A percentile compares a stretch with the other conserved stretches of the same genome.
These are phyloP conservation scores for Nematostella vectensis DNA, from an alignment of 92 coral and sea anemone species.

Conservation along the genomic window DNA sequence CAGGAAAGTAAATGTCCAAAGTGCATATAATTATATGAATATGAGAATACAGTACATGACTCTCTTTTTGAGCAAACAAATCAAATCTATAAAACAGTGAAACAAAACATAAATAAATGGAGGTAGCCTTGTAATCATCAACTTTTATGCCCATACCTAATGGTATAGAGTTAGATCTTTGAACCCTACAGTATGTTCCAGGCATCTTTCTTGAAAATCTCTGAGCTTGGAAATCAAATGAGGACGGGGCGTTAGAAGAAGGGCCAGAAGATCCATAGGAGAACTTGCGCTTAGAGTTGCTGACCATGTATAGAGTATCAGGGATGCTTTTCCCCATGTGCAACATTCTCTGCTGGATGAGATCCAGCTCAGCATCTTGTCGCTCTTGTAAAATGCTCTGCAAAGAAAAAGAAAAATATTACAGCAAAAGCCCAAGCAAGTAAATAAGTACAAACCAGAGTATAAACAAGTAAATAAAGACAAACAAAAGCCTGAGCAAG, in stretches of 20 bases:
- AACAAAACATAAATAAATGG: no score
- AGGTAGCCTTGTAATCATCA: no score
- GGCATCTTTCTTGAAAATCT: background rate
- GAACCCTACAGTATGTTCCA: slow-evolving; percentile 19
- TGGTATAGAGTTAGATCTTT: slow-evolving; percentile 19
- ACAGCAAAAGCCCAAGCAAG: no score
- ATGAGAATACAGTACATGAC: no score
- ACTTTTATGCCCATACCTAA: no score
- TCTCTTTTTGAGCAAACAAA: no score
- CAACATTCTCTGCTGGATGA: slow-evolving; percentile 74
- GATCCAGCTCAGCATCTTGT: slow-evolving; percentile 70
- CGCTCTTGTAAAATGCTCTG: slow-evolving; percentile 85
- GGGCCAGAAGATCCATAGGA: background rate
- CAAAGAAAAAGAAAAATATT: background rate
- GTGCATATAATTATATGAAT: no score
- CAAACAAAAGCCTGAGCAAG: no score
- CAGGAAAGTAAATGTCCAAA: no score
- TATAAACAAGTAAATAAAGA: no score
- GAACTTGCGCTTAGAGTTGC: slow-evolving; percentile 23
- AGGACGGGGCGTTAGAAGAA: background rate
- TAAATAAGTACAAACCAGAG: no score
- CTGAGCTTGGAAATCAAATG: background rate
- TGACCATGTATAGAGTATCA: slow-evolving; percentile 84
- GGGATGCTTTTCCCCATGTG: slow-evolving; percentile 82
- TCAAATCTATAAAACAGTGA: no score